Base-by-base conservation (phyloP, 2,797 vertebrate genomes). In the Danio aesculapii region DNA sequence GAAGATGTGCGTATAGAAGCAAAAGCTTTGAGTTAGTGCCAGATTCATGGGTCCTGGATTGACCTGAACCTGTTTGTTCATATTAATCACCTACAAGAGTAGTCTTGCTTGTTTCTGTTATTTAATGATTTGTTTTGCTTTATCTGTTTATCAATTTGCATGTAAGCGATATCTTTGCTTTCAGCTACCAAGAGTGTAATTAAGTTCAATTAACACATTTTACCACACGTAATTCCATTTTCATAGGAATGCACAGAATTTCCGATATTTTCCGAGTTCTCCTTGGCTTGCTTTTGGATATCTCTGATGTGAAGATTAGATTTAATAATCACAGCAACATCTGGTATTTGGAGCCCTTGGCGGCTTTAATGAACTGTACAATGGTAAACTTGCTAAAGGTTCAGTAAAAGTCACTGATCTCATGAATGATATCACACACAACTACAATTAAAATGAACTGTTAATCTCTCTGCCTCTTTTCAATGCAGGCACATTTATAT, bases 1-100 rank as follows among this genome's bases (percentile, higher is more conserved):
- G 46, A 69, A 59, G 21, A 61, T 61, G 46, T 79, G 67, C 6
- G 10, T 70, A 68, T 57, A 67, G 63, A 67, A 47, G 17, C 62
- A 57, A 67, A 17, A 67, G 47, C 30, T 76, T 50, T 53, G 39
- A 76, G 63, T 11, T 17, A 52, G 43, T 46, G 63, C 50, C 63
- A 68, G 52, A 77, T 66, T 67, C 19, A 12, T 30, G 50, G 14
- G 43, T 30, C 50, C 62, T 77, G 52, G 63, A 57, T 68, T 67
- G 41, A 77, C 75, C 59, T 14, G 19, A 74, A 47, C 57, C 17
- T 59, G 53, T 72, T 72, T 17, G 69, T 57, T 73, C 41, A 47
- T 57, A 55, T 71, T 71, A 73, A 73, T 58, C 55, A 73, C 58
- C 70, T 47, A 47, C 70, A 47, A 6, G 12, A 58, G 44, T 73